These are phyloP conservation scores for Heliconius himera DNA, from an alignment of 1,140 invertebrate species.

Conservation along the genomic window DNA sequence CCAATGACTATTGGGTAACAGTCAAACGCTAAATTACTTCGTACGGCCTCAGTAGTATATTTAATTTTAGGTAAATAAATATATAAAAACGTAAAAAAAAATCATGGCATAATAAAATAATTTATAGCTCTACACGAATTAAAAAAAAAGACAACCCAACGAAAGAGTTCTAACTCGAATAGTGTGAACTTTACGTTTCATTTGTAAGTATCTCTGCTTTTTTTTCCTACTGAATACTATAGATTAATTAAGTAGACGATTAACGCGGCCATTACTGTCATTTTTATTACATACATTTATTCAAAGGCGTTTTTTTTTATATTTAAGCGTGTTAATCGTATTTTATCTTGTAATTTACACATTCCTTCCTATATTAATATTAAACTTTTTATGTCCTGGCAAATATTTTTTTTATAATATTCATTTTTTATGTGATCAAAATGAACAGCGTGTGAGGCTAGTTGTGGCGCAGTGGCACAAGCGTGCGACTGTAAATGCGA, in stretches of 20 bases:
- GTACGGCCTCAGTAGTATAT: background rate
- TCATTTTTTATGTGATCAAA: background rate
- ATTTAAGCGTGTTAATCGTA: slow-evolving; percentile 31
- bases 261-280: slow-evolving; percentile 60
- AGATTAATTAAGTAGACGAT: slow-evolving; percentile 61
- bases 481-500: no score
- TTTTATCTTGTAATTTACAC: background rate
- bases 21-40: no score
- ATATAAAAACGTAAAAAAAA: background rate
- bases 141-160: background rate
- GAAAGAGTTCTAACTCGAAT: background rate
- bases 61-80: background rate
- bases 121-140: background rate
- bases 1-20: no score
- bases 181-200: background rate
- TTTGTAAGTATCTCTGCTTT: background rate
- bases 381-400: background rate
- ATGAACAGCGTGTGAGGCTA: background rate
- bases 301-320: slow-evolving; percentile 30
- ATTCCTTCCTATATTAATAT: background rate
- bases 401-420: background rate
- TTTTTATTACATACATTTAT: slow-evolving; percentile 67
- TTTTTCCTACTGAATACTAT: background rate
- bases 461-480: no score
- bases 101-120: background rate